Conservation (phyloP, 2,888 invertebrate species). For the Acanthosepion esculentum region DNA sequence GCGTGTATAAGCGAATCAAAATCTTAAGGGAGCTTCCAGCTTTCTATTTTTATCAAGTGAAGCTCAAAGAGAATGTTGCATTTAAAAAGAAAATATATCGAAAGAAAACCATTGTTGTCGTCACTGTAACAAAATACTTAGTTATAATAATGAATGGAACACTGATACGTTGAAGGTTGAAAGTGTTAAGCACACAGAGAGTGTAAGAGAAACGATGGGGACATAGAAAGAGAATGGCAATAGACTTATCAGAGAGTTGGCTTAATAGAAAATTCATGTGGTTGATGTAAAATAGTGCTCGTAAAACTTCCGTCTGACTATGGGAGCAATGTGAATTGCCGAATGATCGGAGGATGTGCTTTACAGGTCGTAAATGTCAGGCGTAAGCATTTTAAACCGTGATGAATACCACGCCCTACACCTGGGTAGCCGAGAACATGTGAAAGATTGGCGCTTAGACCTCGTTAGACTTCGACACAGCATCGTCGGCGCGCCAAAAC, state of each 20-base stretch:
- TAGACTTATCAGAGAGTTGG: no score
- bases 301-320: neutral
- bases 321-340: neutral
- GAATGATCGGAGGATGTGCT: constrained; percentile 9
- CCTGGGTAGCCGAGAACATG: constrained; percentile 9
- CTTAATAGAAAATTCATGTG: neutral
- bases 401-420: constrained; percentile 33
- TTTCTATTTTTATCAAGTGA: no score
- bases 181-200: no score
- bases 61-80: no score
- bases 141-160: no score
- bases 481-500: neutral
- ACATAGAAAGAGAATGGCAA: no score
- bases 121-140: no score
- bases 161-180: no score
- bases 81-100: no score
- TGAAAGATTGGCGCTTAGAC: neutral
- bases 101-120: no score
- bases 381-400: neutral
- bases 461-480: neutral
- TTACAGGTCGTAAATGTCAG: constrained; percentile 33
- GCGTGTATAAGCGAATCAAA: no score
- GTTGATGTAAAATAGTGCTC: neutral
- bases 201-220: neutral
- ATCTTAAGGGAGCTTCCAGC: no score